Evolutionary conservation across 1,140 invertebrate species (phyloP).

Genomic region (Phortica variegata): DNA sequence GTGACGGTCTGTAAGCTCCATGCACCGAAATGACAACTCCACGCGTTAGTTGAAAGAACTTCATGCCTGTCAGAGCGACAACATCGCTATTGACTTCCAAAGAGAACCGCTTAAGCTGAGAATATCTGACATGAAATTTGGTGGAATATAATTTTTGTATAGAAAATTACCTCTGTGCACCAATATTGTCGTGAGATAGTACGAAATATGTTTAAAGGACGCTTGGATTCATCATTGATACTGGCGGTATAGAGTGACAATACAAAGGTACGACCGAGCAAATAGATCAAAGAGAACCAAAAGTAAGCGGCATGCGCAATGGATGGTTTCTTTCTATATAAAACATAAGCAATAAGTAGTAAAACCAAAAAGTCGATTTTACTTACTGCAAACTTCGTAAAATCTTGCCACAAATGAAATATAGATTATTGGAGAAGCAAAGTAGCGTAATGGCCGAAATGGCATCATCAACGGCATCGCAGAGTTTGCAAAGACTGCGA

Average conservation of each 20-base stretch:
- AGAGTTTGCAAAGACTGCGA: conserved; percentile 61
- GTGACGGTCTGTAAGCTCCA: conserved; percentile 57
- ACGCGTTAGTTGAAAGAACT: conserved; percentile 66
- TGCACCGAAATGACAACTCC: conserved; percentile 66
- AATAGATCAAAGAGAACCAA: conserved; percentile 65
- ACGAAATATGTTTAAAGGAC: conserved; percentile 61
- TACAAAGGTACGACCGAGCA: conserved; percentile 61
- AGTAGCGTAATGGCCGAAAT: conserved; percentile 65
- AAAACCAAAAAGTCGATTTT: too few relatives aligned
- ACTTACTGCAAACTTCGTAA: conserved; percentile 69
- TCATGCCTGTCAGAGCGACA: conserved; percentile 63
- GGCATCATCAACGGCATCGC: conserved; percentile 61
- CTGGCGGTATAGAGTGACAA: conserved; percentile 64
- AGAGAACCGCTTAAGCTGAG: conserved; percentile 63
- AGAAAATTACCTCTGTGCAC: conserved; percentile 59
- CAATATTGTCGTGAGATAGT: conserved; percentile 62
- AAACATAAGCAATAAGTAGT: neutral
- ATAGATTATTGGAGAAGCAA: conserved; percentile 70
- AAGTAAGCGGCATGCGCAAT: conserved; percentile 59
- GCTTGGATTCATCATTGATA: conserved; percentile 65
- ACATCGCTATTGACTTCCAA: conserved; percentile 63
- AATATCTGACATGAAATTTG: neutral
- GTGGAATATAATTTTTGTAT: neutral
- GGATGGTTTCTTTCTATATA: conserved; percentile 39
- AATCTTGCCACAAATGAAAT: conserved; percentile 72